Conservation (phyloP, 2,113 vertebrate species). For the Hippoglossus stenolepis region DNA sequence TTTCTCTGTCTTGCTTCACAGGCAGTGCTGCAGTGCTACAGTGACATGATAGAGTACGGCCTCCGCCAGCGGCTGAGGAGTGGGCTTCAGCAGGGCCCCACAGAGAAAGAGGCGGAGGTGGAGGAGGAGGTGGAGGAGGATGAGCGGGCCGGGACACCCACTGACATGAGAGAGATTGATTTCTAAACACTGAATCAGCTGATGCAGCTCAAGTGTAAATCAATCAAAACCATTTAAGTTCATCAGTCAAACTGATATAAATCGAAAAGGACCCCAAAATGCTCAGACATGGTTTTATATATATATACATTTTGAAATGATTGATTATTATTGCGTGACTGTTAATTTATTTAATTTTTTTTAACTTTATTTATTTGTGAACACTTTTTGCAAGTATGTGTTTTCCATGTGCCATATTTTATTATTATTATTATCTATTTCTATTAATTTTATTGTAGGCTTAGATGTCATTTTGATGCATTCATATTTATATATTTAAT, state of each 20-base stretch:
- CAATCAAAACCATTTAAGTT: conserved; percentile 49
- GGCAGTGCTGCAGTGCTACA: conserved; percentile 82
- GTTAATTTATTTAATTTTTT: conserved; percentile 70
- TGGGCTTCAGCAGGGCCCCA: conserved; percentile 53
- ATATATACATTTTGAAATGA: conserved; percentile 38
- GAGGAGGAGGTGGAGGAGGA: conserved; percentile 76
- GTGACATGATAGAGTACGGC: conserved; percentile 80
- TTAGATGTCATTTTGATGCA: conserved; percentile 36
- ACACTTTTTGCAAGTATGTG: conserved; percentile 19
- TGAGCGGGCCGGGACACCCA: conserved; percentile 80
- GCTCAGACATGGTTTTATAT: conserved; percentile 40
- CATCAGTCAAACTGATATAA: conserved; percentile 82
- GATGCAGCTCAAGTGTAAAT: conserved; percentile 43
- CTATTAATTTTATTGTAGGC: conserved; percentile 52
- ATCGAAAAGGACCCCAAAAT: conserved; percentile 55
- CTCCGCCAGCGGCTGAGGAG: conserved; percentile 79
- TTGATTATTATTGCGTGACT: conserved; percentile 35
- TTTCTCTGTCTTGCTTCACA: conserved; percentile 36
- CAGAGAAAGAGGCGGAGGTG: conserved; percentile 70
- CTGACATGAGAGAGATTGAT: conserved; percentile 84
- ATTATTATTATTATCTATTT: conserved; percentile 58
- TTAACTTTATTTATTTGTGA: conserved; percentile 70
- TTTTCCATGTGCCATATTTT: conserved; percentile 69
- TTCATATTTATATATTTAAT: conserved; percentile 78
- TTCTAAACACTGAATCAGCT: conserved; percentile 68